Conservation (phyloP, 2,113 vertebrate genomes). For the Malurus melanocephalus region DNA sequence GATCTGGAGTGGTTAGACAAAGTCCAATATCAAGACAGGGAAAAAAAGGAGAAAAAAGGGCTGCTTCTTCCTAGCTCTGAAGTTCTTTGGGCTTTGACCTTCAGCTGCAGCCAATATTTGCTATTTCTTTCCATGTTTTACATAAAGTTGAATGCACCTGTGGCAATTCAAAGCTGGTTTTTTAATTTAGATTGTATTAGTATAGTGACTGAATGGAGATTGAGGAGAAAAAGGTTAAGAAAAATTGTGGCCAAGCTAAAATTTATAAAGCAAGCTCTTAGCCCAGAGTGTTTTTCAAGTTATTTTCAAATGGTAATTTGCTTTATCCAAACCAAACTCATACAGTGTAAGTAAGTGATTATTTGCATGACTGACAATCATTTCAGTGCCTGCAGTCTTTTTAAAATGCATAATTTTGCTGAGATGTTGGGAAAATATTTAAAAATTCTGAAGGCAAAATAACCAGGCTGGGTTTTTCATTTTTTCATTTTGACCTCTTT, state of each 20-base stretch:
- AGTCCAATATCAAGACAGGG: not conserved
- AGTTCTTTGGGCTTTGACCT: conserved; percentile 30
- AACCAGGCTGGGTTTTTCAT: conserved; percentile 63
- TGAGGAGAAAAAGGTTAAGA: conserved; percentile 72
- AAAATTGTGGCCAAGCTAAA: conserved; percentile 77
- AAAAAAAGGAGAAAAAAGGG: not conserved
- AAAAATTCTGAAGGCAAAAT: conserved; percentile 76
- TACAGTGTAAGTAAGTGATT: conserved; percentile 97
- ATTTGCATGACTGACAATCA: conserved; percentile 97
- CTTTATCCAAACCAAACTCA: conserved; percentile 93
- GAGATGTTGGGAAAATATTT: conserved; percentile 82
- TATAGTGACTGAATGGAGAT: conserved; percentile 58
- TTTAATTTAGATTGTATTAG: conserved; percentile 39
- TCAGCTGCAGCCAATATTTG: conserved; percentile 41
- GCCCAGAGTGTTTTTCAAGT: conserved; percentile 91
- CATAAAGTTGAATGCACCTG: conserved; percentile 52
- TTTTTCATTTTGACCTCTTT: conserved; percentile 73
- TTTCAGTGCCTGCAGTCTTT: conserved; percentile 87
- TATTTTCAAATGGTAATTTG: conserved; percentile 98
- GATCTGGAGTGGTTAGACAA: not conserved
- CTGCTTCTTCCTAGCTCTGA: not conserved
- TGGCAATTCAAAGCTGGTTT: conserved; percentile 39
- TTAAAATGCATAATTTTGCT: conserved; percentile 90
- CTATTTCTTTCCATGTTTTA: conserved; percentile 20
- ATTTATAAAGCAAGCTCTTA: conserved; percentile 86